Percentiles rank a stretch among this genome's conserved stretches.
These are phyloP conservation scores for Artibeus jamaicensis DNA, from an alignment of 2,797 vertebrate genomes.

Conservation along the genomic window DNA sequence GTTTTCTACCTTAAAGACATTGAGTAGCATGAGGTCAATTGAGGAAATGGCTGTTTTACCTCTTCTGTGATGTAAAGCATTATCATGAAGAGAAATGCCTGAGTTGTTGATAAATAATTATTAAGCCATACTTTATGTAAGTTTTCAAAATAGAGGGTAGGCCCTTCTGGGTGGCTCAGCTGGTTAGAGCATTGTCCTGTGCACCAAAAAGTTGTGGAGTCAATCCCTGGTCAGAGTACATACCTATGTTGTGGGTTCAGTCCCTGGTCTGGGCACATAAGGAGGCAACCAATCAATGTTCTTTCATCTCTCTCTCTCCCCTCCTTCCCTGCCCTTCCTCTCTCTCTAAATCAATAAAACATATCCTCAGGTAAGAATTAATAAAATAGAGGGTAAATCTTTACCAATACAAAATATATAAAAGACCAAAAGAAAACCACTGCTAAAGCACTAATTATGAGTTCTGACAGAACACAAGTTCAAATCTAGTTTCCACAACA, in stretches of 20 bases:
- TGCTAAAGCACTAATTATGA: background rate
- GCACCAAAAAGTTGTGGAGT: background rate
- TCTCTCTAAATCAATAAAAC: background rate
- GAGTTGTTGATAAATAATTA: slow-evolving; percentile 15
- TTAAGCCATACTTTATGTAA: background rate
- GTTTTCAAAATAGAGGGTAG: background rate
- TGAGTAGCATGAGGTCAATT: background rate
- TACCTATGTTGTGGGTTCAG: too few species aligned
- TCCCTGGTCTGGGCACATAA: background rate
- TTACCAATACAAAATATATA: background rate
- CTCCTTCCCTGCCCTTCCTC: background rate
- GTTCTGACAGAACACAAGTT: background rate
- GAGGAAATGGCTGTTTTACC: background rate
- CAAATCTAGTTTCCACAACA: background rate
- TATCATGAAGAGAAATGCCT: background rate
- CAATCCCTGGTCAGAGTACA: too few species aligned
- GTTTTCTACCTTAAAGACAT: background rate
- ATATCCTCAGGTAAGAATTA: background rate
- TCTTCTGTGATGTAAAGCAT: background rate
- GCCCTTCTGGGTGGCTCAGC: background rate
- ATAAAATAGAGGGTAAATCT: background rate
- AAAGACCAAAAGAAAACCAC: background rate
- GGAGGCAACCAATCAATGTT: background rate
- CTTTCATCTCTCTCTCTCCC: background rate
- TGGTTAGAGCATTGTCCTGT: background rate